phyloP scores from a whole-genome alignment of 2,888 invertebrate species.

The Agonum fuliginosum region DNA sequence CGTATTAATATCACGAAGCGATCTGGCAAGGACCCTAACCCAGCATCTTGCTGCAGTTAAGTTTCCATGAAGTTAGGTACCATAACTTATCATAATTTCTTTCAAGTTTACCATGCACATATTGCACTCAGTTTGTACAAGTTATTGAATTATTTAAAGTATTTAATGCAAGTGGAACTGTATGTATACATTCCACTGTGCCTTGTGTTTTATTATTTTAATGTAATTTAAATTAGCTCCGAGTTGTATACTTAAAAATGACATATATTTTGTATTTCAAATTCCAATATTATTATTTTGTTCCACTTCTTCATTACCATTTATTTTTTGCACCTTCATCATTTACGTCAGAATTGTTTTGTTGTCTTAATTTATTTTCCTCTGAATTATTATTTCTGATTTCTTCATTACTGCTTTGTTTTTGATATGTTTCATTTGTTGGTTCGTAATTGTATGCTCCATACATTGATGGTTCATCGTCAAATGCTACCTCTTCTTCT shows the following conservation, averaged over 20 bases:
- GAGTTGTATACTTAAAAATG: conserved; percentile 48
- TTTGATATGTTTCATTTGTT: neutral
- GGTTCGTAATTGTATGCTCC: neutral
- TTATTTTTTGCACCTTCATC: neutral
- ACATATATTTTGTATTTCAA: conserved; percentile 50
- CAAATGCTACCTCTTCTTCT: neutral
- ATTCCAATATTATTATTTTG: conserved; percentile 3
- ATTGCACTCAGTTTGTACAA: conserved; percentile 23
- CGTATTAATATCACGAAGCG: conserved; percentile 92
- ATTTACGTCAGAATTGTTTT: neutral
- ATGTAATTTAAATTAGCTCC: conserved; percentile 40
- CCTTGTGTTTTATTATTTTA: conserved; percentile 42
- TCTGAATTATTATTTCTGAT: too few relatives aligned
- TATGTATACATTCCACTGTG: conserved; percentile 49
- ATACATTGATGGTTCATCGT: neutral
- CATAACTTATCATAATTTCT: conserved; percentile 44
- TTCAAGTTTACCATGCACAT: conserved; percentile 30
- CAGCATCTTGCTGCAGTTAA: conserved; percentile 97
- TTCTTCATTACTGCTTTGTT: too few relatives aligned
- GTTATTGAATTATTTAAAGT: conserved; percentile 27
- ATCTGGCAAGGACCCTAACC: conserved; percentile 91
- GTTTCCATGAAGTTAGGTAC: conserved; percentile 51
- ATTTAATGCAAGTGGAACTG: conserved; percentile 29
- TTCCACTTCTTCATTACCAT: neutral
- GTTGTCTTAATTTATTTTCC: too few relatives aligned